These are phyloP conservation scores for Anser cygnoides DNA, from an alignment of 2,113 vertebrate genomes.

Conservation along the genomic window DNA sequence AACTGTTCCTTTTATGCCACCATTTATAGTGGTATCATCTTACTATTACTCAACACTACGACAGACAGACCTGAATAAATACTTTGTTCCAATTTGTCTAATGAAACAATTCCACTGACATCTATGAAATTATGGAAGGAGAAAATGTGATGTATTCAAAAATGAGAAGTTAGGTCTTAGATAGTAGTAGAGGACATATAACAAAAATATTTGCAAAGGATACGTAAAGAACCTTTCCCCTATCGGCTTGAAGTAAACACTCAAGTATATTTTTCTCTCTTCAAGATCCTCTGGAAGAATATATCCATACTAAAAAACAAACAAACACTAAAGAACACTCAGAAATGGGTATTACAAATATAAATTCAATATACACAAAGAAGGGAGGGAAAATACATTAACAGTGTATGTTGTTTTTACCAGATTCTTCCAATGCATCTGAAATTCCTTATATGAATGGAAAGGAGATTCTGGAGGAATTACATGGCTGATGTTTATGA, in stretches of 20 bases:
- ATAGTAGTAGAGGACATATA: background rate
- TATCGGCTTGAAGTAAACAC: slow-evolving; percentile 85
- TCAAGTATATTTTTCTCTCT: slow-evolving; percentile 80
- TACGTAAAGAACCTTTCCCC: slow-evolving; percentile 87
- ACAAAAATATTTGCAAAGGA: slow-evolving; percentile 72
- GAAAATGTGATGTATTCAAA: background rate
- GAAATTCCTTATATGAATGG: slow-evolving; percentile 82
- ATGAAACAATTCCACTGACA: background rate
- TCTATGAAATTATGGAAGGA: background rate
- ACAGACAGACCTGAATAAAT: background rate
- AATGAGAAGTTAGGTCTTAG: background rate
- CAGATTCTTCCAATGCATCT: slow-evolving; percentile 86
- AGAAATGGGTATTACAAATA: background rate
- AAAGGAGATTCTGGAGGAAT: slow-evolving; percentile 84
- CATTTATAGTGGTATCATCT: background rate
- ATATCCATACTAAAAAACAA: slow-evolving; percentile 87
- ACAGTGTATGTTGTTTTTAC: slow-evolving; percentile 63
- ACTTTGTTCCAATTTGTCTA: background rate
- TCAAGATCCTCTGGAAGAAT: slow-evolving; percentile 80
- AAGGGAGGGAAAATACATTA: background rate
- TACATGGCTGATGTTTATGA: slow-evolving; percentile 81
- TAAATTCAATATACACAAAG: background rate
- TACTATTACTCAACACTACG: background rate
- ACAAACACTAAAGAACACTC: background rate
- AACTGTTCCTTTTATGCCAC: background rate